phyloP scores from a whole-genome alignment of 2,888 invertebrate genomes.

The Cheilosia urbana region DNA sequence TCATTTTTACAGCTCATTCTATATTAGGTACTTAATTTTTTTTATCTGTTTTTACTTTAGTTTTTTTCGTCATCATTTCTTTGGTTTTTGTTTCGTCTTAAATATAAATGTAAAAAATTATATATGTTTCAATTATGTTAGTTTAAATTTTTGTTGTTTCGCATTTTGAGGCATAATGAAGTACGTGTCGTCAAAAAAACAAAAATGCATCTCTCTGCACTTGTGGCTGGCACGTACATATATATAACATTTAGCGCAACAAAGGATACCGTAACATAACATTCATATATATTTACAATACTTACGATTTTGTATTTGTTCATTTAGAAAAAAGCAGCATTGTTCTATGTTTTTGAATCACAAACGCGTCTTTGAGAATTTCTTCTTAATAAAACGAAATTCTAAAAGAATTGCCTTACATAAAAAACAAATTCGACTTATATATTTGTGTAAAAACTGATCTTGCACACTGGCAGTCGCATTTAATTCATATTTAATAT shows the following conservation, averaged over 20 bases:
- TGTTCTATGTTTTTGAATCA: constrained; percentile 18
- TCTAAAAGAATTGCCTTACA: constrained; percentile 1
- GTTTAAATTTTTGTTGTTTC: constrained; percentile 9
- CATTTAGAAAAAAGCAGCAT: constrained; percentile 33
- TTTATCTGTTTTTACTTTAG: constrained; percentile 76
- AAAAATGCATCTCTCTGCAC: background rate
- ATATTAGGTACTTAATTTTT: constrained; percentile 81
- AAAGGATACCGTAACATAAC: too few relatives aligned
- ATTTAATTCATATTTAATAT: constrained; percentile 17
- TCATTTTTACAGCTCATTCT: constrained; percentile 83
- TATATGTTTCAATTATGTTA: constrained; percentile 40
- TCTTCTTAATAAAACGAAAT: constrained; percentile 24
- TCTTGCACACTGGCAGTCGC: constrained; percentile 66
- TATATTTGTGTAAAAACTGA: constrained; percentile 46
- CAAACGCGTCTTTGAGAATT: constrained; percentile 22
- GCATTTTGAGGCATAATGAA: constrained; percentile 52
- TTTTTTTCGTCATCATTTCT: constrained; percentile 54
- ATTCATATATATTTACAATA: too few relatives aligned
- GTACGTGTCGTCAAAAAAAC: constrained; percentile 22
- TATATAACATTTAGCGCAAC: background rate
- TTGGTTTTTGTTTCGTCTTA: constrained; percentile 47
- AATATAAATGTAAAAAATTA: constrained; percentile 68
- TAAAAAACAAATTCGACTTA: constrained; percentile 14
- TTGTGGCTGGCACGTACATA: background rate
- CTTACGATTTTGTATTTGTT: background rate